These are phyloP conservation scores for Meandrina meandrites DNA, from an alignment of 92 coral and sea anemone species.

Conservation along the genomic window DNA sequence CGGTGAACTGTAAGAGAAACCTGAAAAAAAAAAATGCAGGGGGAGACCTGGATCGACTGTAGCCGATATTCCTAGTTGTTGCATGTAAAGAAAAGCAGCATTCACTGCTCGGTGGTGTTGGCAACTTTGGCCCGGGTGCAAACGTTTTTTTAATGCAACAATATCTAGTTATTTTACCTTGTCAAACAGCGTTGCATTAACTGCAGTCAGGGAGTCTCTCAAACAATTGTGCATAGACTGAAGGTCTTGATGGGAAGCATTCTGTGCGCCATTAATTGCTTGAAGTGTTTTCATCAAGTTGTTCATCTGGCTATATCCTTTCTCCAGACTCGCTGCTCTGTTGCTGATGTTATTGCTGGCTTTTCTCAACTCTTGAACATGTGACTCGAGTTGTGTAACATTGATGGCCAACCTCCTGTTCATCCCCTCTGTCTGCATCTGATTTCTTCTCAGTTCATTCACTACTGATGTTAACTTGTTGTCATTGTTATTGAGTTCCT, in stretches of 20 bases:
- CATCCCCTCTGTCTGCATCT: not conserved
- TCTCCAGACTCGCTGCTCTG: conserved; percentile 8
- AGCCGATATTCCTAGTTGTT: too few relatives aligned
- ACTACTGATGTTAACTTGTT: not conserved
- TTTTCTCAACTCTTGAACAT: conserved; percentile 8
- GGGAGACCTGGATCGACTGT: too few relatives aligned
- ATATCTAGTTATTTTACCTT: conserved; percentile 7
- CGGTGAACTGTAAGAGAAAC: too few relatives aligned
- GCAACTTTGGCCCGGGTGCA: too few relatives aligned
- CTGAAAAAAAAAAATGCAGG: too few relatives aligned
- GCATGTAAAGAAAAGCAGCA: too few relatives aligned
- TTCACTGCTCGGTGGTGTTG: too few relatives aligned
- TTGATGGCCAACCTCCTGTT: not conserved
- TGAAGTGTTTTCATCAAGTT: not conserved
- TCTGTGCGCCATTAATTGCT: conserved; percentile 1
- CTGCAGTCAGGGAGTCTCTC: not conserved
- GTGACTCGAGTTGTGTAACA: conserved; percentile 25
- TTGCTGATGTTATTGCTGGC: conserved; percentile 2
- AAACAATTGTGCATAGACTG: not conserved
- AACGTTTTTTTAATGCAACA: not conserved
- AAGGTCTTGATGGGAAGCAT: conserved; percentile 6
- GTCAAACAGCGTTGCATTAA: conserved; percentile 10
- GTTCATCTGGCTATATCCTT: conserved; percentile 32
- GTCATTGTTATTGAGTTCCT: not conserved
- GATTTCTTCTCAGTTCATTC: conserved; percentile 14